Base-by-base conservation (phyloP, 2,888 invertebrate species). In the Biston stratarius region DNA sequence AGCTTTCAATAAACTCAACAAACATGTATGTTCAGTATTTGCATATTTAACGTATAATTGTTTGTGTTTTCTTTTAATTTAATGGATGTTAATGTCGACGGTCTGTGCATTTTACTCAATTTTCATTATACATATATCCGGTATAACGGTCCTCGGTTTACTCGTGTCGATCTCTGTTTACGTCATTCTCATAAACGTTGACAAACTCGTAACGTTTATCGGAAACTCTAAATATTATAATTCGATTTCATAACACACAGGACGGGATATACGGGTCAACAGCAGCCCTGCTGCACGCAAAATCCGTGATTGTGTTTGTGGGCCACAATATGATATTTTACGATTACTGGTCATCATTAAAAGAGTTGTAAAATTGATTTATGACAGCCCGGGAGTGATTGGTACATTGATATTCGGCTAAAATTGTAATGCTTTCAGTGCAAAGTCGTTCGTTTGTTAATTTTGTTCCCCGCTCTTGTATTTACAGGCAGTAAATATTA, bases 291-390 rank as follows among this genome's bases (percentile, higher is more conserved):
- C 56, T 33, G 49, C 61, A 59, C 58, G 24, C 64, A 60, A 70
- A 70, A 72, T 74, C 63, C 58, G 48, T 65, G 61, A 70, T 67
- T 71, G 67, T 71, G 58, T 60, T 40, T 67, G 57, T 48, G 61
- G 51, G 60, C 63, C 68, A 72, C 70, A 71, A 72, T 68, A 83
- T 85, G 83, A 88, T 86, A 79, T 83, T 75, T 79, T 75, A 83
- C 72, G 69, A 73, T 91, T 87, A 90, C 84, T 81, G 83, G 70
- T 74, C 82, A 83, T 84, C 89, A 90, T 93, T 90, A 93, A 92
- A 90, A 88, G 80, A 82, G 85, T 82, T 85, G 88, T 90, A 89
- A 92, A 90, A 85, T 83, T 94, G 92, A 93, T 92, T 93, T 93
- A 93, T 80, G 78, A 74, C 77, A 61, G 74, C 71, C 75, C 79